Base-by-base conservation (phyloP, 2,888 invertebrate genomes). In the Oscheius sp. region DNA sequence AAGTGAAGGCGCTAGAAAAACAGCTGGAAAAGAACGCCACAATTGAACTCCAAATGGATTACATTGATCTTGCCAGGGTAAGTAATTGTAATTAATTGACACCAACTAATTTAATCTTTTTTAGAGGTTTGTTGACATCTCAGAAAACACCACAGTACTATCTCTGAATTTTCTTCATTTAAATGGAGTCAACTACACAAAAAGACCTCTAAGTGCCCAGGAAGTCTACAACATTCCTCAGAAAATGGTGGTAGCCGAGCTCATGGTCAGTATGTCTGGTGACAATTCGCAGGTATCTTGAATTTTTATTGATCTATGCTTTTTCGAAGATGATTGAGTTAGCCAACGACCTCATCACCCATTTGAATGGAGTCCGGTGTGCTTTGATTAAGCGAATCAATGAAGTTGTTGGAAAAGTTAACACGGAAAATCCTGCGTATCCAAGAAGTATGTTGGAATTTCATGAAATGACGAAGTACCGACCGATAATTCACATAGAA, bases 211-310 rank as follows among this genome's bases (percentile, higher is more conserved):
- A 13, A 61, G 61, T 43, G 61, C 61, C n/a, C 61, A 61, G 41
- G 61, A 61, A 61, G 61, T 61, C 21, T 61, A 41, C 61, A 61
- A 61, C 21, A 61, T 61, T 18, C 61, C 61, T 41, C 61, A 61
- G 43, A 61, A 61, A 43, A 61, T 61, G 61, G 41, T 61, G 18
- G 18, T 61, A 2, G 61, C 61, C 12, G 61, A 61, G 18, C 45
- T 61, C 6, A 61, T 61, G 43, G 41, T 61, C 41, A 61, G 45
- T 43, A 61, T 61, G 61, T 43, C 41, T 5, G 61, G 61, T 13
- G 61, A 61, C 23, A 61, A 61, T 9, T n/a, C 21, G 5, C 61
- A 61, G 61, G 61, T 61, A 43, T n/a, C 6, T 58, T 58, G 13
- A 49, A 49, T 3, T 7, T n/a, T 25, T 29, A 29, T 35, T 35